Evolutionary conservation across 2,888 invertebrate species (phyloP), one percentile per base, ranked within the genome.

Genomic region (Trissoscelio sp.): DNA sequence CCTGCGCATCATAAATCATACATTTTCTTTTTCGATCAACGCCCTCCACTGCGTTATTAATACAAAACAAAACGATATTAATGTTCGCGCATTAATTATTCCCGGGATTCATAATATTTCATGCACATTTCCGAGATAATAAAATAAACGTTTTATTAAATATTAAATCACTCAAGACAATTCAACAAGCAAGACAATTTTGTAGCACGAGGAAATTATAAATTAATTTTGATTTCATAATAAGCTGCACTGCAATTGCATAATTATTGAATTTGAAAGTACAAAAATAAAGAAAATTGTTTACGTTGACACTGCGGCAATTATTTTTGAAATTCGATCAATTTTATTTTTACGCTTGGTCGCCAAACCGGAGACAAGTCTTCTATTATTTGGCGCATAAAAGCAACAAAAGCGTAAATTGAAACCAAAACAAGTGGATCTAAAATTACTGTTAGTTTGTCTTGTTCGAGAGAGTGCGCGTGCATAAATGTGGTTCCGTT

Each of bases 1-100:
- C 78, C 74, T 81, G 81, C 64, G 55, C 28, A 55, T 48, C 74
- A 64, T 82, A 70, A 79, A 79, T 82, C 82, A 82, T 53, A 31
- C 46, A 24, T 70, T 51, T 67, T 69, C 73, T 64, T 69, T 64
- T 51, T 58, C 80, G 51, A 81, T 81, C 69, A 64, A 48, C 64
- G 42, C 39, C 31, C 44, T 14, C 16, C 7, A 67, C 62, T 48
- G 12, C 58, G 31, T 51, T 58, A 53, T 67, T 74, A 46, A 34
- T 64, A 46, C 46, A 39, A 31, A 57, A 57, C 64, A 48, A 51
- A 67, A 67, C 39, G 37, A 58, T 60, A 66, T 44, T 67, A 60
- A 67, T 51, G 51, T n/a, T 42, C 31, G 31, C 16, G 53, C 22
- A 55, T 73, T 60, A 62, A 73, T 73, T 62, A 31, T 12, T 39